Base-by-base conservation (phyloP, 2,797 vertebrate genomes). In the Mionectes olivaceus region DNA sequence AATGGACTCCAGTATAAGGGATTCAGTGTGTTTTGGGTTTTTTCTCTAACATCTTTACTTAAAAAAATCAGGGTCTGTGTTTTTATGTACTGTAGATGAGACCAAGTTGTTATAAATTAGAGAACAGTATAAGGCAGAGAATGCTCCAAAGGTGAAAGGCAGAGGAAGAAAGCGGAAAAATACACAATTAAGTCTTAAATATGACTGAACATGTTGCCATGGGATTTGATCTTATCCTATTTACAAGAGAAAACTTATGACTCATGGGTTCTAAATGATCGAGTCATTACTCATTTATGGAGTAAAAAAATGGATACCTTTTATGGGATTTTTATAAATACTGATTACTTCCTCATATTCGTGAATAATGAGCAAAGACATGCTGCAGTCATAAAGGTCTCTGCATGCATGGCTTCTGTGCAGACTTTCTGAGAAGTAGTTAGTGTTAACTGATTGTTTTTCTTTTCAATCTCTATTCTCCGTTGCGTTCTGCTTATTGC, bases 241-340 rank as follows among this genome's bases (percentile, higher is more conserved):
- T 97, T 94, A 80, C 96, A 95, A 95, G 91, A 93, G 86, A 93
- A 95, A 89, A 93, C 91, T 95, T 96, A 96, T 97, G 97, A 97
- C 95, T 97, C 97, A 97, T 93, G 90, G 68, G 79, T 95, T 92
- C 95, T 96, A 96, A 94, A 96, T 97, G 87, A 96, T 96, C 52
- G 1, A 97, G 94, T 85, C 92, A 95, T 97, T 97, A 94, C 80
- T 93, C 95, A 96, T 92, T 95, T 94, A 65, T 47, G 84, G 89
- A 96, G 82, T 89, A 85, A 95, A 97, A 90, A 96, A 96, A 83
- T 28, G 64, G 85, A 37, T 71, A 81, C 90, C 96, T 97, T 95
- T 95, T 96, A 94, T 97, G 96, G 97, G 79, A 92, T 94, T 87
- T 87, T 97, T 97, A 94, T 94, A 92, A 96, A 96, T 93, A 94